Conservation (phyloP, 2,797 vertebrate genomes). For the Sebastes steindachneri region DNA sequence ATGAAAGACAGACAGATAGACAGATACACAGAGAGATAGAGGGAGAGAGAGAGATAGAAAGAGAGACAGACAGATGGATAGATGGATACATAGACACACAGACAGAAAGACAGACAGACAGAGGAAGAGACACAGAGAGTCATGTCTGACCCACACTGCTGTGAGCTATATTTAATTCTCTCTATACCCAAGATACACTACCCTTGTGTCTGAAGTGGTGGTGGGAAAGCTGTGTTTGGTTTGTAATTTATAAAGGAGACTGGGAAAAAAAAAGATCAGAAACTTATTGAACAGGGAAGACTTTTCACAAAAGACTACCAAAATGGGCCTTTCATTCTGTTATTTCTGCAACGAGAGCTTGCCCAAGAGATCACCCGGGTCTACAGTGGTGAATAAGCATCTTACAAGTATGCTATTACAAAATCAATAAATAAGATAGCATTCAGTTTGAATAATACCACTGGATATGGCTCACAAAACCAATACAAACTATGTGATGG, state of each 20-base stretch:
- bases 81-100: background rate
- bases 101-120: background rate
- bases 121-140: background rate
- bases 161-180: background rate
- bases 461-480: background rate
- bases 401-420: background rate
- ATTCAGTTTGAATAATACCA: background rate
- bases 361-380: background rate
- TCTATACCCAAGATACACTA: background rate
- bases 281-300: background rate
- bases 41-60: background rate
- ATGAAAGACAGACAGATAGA: constrained; percentile 16
- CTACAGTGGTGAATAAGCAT: background rate
- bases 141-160: background rate
- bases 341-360: background rate
- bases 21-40: background rate
- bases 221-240: constrained; percentile 34
- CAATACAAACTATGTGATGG: background rate
- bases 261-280: constrained; percentile 12
- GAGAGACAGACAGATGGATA: background rate
- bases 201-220: background rate
- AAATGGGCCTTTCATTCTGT: background rate
- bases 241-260: background rate
- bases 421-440: background rate
- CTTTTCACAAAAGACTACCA: constrained; percentile 7